Base-by-base conservation (phyloP, 2,888 invertebrate genomes). In the Cephus pulcher region DNA sequence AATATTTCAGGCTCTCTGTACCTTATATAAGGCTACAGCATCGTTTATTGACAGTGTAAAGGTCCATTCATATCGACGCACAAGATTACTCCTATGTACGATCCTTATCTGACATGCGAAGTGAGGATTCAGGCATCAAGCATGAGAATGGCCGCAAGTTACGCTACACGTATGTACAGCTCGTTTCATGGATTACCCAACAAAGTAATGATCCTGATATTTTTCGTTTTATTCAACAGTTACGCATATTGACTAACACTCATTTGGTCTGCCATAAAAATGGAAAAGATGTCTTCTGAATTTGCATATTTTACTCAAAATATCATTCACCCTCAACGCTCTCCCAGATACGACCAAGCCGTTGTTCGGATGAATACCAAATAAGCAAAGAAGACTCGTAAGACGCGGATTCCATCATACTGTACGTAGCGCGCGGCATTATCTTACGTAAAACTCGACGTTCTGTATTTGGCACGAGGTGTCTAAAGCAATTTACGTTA, bases 81-180 rank as follows among this genome's bases (percentile, higher is more conserved):
- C 56, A 56, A 56, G 56, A 56, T 56, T 56, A 56, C 56, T 56
- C 23, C 23, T 56, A 56, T 56, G 56, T 56, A 56, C 23, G 82
- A 83, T 84, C 80, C 82, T 80, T 85, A 84, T 83, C 83, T 74
- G 79, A 80, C 76, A 77, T 78, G 78, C 56, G 82, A 84, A 82
- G 82, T 80, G 79, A 74, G 75, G 76, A 81, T 82, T 80, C 76
- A 79, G 56, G 56, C 56, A 56, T 56, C 56, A 23, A 56, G 56
- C 23, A 56, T 56, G 56, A 56, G 23, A 56, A 56, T 56, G 56
- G 56, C 56, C 23, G 56, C 56, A 56, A 56, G 56, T 9, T 56
- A 56, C 9, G 23, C 56, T 56, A 56, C 56, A 56, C 23, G 9
- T 56, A 23, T 56, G 56, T 56, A 56, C 56, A 56, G 56, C 56